Conservation (phyloP, 1,140 invertebrate species). For the Apis dorsata region DNA sequence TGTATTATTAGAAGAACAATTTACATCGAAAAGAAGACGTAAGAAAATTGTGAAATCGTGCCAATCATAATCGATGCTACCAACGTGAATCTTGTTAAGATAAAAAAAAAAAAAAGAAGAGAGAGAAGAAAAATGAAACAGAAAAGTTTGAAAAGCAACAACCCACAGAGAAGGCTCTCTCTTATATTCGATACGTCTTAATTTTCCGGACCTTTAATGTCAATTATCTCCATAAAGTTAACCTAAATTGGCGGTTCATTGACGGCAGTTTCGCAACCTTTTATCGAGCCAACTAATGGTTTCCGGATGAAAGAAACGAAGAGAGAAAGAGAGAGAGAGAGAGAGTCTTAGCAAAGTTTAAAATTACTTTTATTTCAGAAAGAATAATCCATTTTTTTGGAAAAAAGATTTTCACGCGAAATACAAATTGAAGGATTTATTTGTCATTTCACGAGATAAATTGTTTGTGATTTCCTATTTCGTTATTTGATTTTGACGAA, state of each 20-base stretch:
- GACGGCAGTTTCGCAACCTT: slow-evolving; percentile 6
- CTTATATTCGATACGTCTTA: not conserved
- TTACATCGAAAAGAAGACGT: too few relatives aligned
- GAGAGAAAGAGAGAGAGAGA: not conserved
- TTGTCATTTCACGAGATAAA: too few relatives aligned
- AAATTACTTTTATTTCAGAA: too few relatives aligned
- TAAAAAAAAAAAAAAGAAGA: not conserved
- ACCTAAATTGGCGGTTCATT: slow-evolving; percentile 1
- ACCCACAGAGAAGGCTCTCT: not conserved
- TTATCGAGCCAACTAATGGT: not conserved
- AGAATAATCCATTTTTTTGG: too few relatives aligned
- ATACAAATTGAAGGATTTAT: too few relatives aligned
- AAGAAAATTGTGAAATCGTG: too few relatives aligned
- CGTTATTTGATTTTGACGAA: too few relatives aligned
- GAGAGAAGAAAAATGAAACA: not conserved
- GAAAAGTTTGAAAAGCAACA: not conserved
- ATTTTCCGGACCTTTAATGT: not conserved
- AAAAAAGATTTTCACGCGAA: too few relatives aligned
- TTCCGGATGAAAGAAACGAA: not conserved
- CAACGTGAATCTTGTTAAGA: too few relatives aligned
- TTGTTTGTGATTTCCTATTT: too few relatives aligned
- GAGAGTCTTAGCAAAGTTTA: not conserved
- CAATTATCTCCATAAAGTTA: not conserved
- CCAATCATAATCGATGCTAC: too few relatives aligned
- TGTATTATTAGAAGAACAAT: too few relatives aligned